Conservation (phyloP, 2,888 invertebrate genomes). For the Metallyticus violacea region DNA sequence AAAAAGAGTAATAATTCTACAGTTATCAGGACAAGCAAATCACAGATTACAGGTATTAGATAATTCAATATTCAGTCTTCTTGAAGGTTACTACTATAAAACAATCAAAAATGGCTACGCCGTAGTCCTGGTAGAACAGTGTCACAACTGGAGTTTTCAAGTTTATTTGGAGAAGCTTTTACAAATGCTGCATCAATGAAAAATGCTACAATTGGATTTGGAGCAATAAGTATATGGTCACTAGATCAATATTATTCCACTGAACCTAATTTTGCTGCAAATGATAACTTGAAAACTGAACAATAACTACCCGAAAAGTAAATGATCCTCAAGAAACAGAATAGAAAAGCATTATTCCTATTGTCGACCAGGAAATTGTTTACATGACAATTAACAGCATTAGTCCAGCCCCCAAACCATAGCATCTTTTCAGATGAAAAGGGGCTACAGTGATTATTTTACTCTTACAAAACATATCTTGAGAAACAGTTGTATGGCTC, state of each 20-base stretch:
- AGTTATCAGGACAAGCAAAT: constrained; percentile 16
- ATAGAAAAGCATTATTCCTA: too few species aligned
- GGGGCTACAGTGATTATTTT: background rate
- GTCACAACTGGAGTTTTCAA: background rate
- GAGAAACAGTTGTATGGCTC: background rate
- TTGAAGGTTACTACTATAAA: constrained; percentile 2
- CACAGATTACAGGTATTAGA: constrained; percentile 5
- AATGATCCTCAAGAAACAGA: too few species aligned
- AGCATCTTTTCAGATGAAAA: background rate
- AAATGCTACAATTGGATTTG: background rate
- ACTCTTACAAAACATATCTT: background rate
- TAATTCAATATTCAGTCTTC: background rate
- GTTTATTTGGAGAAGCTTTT: constrained; percentile 3
- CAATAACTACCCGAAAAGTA: background rate
- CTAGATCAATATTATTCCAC: background rate
- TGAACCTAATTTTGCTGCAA: background rate
- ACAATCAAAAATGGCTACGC: constrained; percentile 6
- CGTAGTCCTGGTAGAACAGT: background rate
- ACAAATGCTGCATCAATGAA: background rate
- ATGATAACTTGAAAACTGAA: background rate
- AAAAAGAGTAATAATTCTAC: constrained; percentile 33
- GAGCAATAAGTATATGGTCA: constrained; percentile 5
- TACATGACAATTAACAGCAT: background rate
- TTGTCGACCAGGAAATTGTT: background rate
- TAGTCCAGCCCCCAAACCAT: background rate